Evolutionary conservation across 2,113 vertebrate species (phyloP).

Genomic region (Gorsachius goisagi): DNA sequence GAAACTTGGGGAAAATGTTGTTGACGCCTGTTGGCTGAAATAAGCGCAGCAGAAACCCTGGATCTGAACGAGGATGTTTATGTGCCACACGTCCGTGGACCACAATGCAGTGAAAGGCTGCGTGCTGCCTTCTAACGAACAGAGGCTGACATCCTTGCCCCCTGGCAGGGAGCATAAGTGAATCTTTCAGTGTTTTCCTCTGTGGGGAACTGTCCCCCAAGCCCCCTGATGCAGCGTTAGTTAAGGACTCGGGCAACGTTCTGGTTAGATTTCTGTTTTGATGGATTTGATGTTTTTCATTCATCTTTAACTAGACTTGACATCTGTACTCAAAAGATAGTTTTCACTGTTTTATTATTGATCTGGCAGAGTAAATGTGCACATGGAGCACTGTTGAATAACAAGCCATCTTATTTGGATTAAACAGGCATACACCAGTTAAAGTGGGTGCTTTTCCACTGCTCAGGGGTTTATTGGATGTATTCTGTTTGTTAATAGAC

Average conservation of each 20-base stretch:
- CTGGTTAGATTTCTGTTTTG: not conserved
- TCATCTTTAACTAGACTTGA: not conserved
- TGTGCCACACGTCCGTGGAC: not conserved
- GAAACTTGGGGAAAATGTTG: not conserved
- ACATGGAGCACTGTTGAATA: not conserved
- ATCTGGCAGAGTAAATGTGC: not conserved
- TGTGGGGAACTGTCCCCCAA: not conserved
- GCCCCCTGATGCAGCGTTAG: not conserved
- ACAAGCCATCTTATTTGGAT: not conserved
- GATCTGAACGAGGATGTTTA: not conserved
- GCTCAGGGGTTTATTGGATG: not conserved
- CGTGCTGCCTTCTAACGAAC: not conserved
- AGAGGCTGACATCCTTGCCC: not conserved
- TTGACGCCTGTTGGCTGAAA: not conserved
- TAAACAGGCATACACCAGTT: not conserved
- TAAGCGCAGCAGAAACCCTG: not conserved
- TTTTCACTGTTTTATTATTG: not conserved
- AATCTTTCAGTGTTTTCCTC: not conserved
- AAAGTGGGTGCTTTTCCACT: not conserved
- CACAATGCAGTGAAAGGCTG: not conserved
- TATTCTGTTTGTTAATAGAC: not conserved
- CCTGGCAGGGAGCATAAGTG: not conserved
- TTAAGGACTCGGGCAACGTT: not conserved
- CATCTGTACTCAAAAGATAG: not conserved
- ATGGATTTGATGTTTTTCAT: not conserved